Base-by-base conservation (phyloP, 2,888 invertebrate genomes). In the Mythimna ferrago region DNA sequence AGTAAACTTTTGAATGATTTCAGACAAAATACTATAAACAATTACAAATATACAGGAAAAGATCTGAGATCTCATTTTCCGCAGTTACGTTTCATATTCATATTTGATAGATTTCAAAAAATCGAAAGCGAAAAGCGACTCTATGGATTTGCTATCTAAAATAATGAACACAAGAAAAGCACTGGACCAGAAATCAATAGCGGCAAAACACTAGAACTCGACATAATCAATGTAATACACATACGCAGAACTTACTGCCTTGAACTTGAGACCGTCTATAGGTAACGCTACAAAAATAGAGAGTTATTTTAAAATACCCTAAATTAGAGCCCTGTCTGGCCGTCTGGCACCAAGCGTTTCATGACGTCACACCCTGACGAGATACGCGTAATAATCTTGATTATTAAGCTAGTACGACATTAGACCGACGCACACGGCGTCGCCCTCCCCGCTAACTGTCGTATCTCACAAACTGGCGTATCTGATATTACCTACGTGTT, bases 251-350 rank as follows among this genome's bases (percentile, higher is more conserved):
- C 38, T 48, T 1, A 58, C 26, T 26, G 19, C 81, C 84, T 56
- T 84, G 86, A 86, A 72, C 81, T 78, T 84, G 71, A 48, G 70
- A 66, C 63, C 19, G 63, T 38, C 54, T 74, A 57, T 71, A 64
- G 68, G 67, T 10, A 62, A 54, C 75, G 70, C 58, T 67, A 48
- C 58, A 60, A 53, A 82, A 83, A 82, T 76, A 76, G 71, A 41
- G 6, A 9, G 57, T 44, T 77, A 80, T 83, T 78, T 78, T 72
- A 68, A 65, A 56, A 67, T 56, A 57, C 32, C 58, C 63, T 64
- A 48, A 72, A 70, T 41, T 68, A 35, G 56, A 35, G 53, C 32
- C 32, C 32, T 32, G 32, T 32, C 32, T 32, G 19, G 32, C 41
- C 6, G 58, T 57, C 54, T 83, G 86, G 83, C 86, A 83, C 38